Conservation (phyloP, 2,888 invertebrate species). For the Epiblema foenella region DNA sequence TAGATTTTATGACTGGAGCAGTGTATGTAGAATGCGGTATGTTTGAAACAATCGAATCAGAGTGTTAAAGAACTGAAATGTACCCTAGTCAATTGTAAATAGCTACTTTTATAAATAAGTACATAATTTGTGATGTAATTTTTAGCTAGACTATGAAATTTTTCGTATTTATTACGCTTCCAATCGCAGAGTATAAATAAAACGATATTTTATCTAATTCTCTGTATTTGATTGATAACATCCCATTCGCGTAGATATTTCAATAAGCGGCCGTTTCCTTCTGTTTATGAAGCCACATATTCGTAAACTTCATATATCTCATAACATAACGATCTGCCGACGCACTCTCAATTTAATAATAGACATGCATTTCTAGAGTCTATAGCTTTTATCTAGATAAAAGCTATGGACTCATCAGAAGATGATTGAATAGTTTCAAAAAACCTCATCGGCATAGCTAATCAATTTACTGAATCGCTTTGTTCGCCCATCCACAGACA, state of each 20-base stretch:
- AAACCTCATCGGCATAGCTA: slow-evolving; percentile 70
- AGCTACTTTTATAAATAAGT: slow-evolving; percentile 70
- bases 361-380: slow-evolving; percentile 35
- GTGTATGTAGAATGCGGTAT: slow-evolving; percentile 11
- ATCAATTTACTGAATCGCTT: slow-evolving; percentile 82
- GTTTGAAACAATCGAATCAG: slow-evolving; percentile 47
- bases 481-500: slow-evolving; percentile 80
- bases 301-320: slow-evolving; percentile 33
- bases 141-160: slow-evolving; percentile 79
- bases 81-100: slow-evolving; percentile 85
- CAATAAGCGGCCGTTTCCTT: slow-evolving; percentile 37
- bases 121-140: slow-evolving; percentile 83
- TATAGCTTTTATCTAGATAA: slow-evolving; percentile 61
- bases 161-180: slow-evolving; percentile 85
- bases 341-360: slow-evolving; percentile 39
- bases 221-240: slow-evolving; percentile 61
- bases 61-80: slow-evolving; percentile 82
- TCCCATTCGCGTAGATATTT: slow-evolving; percentile 39
- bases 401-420: too few relatives aligned
- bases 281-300: slow-evolving; percentile 25
- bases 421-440: slow-evolving; percentile 73
- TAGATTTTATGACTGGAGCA: slow-evolving; percentile 25
- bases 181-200: slow-evolving; percentile 83
- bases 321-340: slow-evolving; percentile 27
- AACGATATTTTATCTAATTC: slow-evolving; percentile 82